Base-by-base conservation (phyloP, 2,888 invertebrate genomes). In the Drosophila meridionalis region DNA sequence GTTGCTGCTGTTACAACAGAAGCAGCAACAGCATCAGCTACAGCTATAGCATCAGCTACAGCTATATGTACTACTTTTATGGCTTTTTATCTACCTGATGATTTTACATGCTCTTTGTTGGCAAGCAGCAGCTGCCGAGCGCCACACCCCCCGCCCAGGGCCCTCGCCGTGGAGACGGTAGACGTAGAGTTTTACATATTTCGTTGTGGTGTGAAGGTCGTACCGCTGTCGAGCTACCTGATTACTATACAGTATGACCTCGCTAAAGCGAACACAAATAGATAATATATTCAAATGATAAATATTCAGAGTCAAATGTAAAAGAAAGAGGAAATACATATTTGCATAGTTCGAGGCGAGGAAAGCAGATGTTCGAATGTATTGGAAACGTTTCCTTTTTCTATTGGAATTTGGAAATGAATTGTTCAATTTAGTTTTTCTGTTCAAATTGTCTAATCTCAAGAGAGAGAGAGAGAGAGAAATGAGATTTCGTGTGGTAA, bases 61-160 rank as follows among this genome's bases (percentile, higher is more conserved):
- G 56, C 57, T 55, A 43, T 73, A 63, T 66, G 62, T 59, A 71
- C 87, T 87, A 87, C 79, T 82, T 74, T 68, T 78, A 78, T 75
- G 64, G 64, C 73, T 66, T 79, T 87, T 78, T 84, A 84, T 76
- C 70, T 74, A 73, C 57, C 82, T 61, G 63, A 80, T 59, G 85
- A 74, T 76, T 78, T 64, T 87, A 62, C 79, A 88, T 74, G 77
- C 77, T 83, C 69, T 78, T 76, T 80, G 86, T 63, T 77, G 62
- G 66, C 80, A 63, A 66, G 67, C 61, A 66, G 48, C 43, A 42
- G 60, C 52, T 32, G 20, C 20, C 20, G 20, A 20, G 20, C 38
- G 20, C 26, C 52, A 34, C 20, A 20, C 20, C 53, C 36, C 12
- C 26, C 26, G 11, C 55, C 38, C 38, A 38, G 12, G n/a, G 26